These are phyloP conservation scores for Apotomis capreana DNA, from an alignment of 2,888 invertebrate genomes.

Conservation along the genomic window DNA sequence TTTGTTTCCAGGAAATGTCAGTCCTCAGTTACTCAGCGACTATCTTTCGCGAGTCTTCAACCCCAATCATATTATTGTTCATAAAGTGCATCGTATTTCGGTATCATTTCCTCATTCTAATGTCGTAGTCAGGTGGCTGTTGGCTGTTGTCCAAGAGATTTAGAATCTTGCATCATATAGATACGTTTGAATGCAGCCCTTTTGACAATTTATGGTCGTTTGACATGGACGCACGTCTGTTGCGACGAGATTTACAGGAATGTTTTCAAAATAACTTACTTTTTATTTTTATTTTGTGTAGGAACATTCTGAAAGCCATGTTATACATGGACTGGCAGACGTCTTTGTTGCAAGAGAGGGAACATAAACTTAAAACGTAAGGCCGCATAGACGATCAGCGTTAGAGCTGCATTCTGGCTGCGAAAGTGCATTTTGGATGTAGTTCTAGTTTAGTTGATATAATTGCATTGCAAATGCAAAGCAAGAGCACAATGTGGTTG, in stretches of 20 bases:
- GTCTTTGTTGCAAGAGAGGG: no score
- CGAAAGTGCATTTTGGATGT: no score
- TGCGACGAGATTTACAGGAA: neutral
- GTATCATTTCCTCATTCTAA: conserved; percentile 64
- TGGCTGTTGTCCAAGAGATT: conserved; percentile 55
- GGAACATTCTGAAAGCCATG: no score
- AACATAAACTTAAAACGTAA: no score
- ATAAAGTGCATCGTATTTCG: conserved; percentile 51
- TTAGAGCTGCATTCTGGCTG: no score
- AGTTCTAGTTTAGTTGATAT: no score
- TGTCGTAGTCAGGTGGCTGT: conserved; percentile 51
- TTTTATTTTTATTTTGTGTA: neutral
- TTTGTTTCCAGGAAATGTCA: no score
- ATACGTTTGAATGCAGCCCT: conserved; percentile 44
- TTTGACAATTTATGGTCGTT: conserved; percentile 31
- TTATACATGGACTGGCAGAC: no score
- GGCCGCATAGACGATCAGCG: no score
- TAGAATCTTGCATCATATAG: conserved; percentile 47
- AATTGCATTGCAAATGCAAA: no score
- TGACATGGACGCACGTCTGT: conserved; percentile 13
- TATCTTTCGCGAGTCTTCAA: conserved; percentile 36
- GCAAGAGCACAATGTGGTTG: no score
- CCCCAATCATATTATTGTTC: conserved; percentile 23
- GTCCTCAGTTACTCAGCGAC: no score
- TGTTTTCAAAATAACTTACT: conserved; percentile 1